Evolutionary conservation across 2,888 invertebrate genomes (phyloP).

Genomic region (Dicyrtomina minuta): DNA sequence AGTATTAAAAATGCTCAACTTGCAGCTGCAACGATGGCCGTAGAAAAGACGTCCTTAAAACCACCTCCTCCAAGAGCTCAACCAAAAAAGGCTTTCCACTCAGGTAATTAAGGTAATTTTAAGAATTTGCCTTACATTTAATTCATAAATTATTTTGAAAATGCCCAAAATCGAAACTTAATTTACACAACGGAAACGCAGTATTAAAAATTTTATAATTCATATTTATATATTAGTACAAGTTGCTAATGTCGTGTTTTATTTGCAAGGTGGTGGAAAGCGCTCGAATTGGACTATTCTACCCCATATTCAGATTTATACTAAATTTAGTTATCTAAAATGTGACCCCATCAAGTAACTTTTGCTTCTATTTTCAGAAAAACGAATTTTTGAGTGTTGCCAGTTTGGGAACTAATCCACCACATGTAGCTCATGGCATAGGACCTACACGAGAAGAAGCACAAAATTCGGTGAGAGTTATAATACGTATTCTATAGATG

Average conservation of each 20-base stretch:
- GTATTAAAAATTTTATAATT: too few relatives aligned
- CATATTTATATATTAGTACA: too few relatives aligned
- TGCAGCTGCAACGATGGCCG: conserved; percentile 84
- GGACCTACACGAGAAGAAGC: conserved; percentile 85
- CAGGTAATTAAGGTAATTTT: conserved; percentile 8
- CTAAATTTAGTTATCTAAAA: too few relatives aligned
- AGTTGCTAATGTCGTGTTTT: neutral
- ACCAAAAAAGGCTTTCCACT: conserved; percentile 28
- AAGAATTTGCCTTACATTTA: neutral
- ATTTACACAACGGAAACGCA: too few relatives aligned
- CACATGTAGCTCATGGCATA: conserved; percentile 92
- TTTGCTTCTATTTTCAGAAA: conserved; percentile 62
- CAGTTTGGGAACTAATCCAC: conserved; percentile 84
- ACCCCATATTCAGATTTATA: too few relatives aligned
- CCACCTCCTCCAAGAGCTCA: conserved; percentile 74
- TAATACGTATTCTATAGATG: too few relatives aligned
- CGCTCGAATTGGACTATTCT: conserved; percentile 43
- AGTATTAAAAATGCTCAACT: conserved; percentile 99
- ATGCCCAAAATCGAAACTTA: too few relatives aligned
- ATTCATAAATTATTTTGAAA: too few relatives aligned
- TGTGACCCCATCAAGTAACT: neutral
- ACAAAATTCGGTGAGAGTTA: conserved; percentile 67
- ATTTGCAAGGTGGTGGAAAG: neutral
- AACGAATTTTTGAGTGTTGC: conserved; percentile 90
- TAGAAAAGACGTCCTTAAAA: conserved; percentile 72